Conservation (phyloP, 2,113 vertebrate species). For the Upupa epops region DNA sequence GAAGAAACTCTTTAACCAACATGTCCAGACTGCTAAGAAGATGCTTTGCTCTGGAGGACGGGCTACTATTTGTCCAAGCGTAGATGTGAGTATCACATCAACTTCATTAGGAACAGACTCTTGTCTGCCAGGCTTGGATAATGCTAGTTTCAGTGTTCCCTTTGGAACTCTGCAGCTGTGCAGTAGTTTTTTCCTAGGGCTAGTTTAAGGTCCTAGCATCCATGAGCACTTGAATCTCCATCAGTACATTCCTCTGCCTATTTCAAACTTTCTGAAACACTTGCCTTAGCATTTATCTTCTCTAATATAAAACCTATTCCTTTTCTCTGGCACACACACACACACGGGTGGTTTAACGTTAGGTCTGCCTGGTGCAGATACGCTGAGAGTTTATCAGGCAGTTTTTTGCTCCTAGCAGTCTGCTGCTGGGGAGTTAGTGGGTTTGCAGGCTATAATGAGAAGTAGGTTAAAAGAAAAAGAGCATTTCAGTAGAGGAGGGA, state of each 20-base stretch:
- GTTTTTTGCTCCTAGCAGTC: conserved; percentile 26
- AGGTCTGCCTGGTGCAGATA: not conserved
- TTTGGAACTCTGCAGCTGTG: not conserved
- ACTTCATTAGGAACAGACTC: not conserved
- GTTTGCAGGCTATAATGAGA: conserved; percentile 45
- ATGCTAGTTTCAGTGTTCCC: not conserved
- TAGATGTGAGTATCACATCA: not conserved
- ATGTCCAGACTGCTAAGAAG: not conserved
- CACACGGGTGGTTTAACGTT: not conserved
- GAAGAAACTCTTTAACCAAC: not conserved
- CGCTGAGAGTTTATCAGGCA: conserved; percentile 6
- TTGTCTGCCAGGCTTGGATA: not conserved
- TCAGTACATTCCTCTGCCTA: not conserved
- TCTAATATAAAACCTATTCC: not conserved
- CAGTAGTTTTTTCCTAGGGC: not conserved
- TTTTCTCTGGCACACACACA: not conserved
- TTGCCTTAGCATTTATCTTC: not conserved
- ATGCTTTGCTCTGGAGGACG: not conserved
- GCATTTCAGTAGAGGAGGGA: conserved; percentile 44
- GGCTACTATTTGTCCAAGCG: not conserved
- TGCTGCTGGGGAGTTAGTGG: conserved; percentile 18
- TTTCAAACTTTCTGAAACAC: not conserved
- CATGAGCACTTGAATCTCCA: not conserved
- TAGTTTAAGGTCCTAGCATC: not conserved
- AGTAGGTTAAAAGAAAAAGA: conserved; percentile 59